Percentiles rank a stretch among this genome's conserved stretches.
These are phyloP conservation scores for Orbicella faveolata DNA, from an alignment of 64 coral and sea anemone species.

Conservation along the genomic window DNA sequence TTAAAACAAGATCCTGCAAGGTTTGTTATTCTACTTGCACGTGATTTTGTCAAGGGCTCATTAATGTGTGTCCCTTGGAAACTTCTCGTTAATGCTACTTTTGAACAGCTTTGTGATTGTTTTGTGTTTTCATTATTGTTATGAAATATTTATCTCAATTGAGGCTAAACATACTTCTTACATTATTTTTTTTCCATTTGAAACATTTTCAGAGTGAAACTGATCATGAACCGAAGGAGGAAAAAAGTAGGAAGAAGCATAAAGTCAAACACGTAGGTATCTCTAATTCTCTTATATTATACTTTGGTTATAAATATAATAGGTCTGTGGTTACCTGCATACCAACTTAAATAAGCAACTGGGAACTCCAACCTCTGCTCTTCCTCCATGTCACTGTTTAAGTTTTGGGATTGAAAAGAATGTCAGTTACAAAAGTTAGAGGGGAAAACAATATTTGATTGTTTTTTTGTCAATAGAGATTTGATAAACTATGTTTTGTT, in stretches of 20 bases:
- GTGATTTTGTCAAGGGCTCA: constrained; percentile 25
- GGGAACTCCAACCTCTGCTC: constrained; percentile 13
- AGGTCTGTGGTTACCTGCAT: constrained; percentile 12
- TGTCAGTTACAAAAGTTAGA: not conserved
- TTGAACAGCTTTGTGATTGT: constrained; percentile 28
- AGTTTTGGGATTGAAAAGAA: constrained; percentile 14
- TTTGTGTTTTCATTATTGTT: constrained; percentile 15
- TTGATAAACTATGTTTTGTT: too few relatives aligned
- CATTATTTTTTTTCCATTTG: too few relatives aligned
- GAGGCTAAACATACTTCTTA: too few relatives aligned
- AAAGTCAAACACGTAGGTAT: too few relatives aligned
- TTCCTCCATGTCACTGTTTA: constrained; percentile 22
- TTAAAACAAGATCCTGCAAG: not conserved
- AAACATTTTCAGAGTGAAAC: too few relatives aligned
- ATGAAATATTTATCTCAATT: too few relatives aligned
- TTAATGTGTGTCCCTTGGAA: constrained; percentile 13
- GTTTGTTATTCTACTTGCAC: constrained; percentile 32
- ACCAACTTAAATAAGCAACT: constrained; percentile 14
- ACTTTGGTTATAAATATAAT: not conserved
- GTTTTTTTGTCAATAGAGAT: too few relatives aligned
- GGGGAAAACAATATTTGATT: too few relatives aligned
- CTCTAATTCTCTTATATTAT: too few relatives aligned
- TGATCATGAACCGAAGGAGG: too few relatives aligned
- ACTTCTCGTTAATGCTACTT: constrained; percentile 27
- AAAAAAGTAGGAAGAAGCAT: too few relatives aligned